Conservation (phyloP, 2,797 vertebrate species). For the Discoglossus pictus region DNA sequence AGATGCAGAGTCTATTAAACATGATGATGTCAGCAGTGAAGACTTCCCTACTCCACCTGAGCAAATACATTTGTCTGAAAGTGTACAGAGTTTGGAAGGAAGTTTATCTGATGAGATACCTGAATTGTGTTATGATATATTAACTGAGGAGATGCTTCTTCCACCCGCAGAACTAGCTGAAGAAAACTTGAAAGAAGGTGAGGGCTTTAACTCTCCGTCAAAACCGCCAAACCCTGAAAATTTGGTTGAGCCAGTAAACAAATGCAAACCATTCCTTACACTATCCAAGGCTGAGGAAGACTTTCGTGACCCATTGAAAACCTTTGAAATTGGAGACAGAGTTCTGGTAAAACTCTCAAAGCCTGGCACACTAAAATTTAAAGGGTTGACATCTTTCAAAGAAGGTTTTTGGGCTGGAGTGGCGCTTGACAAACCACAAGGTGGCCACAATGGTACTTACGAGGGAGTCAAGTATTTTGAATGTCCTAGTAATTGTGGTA, state of each 20-base stretch:
- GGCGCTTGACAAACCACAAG: conserved; percentile 62
- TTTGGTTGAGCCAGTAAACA: conserved; percentile 3
- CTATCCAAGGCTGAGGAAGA: conserved; percentile 39
- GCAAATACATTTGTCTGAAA: conserved; percentile 39
- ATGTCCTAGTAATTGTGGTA: conserved; percentile 58
- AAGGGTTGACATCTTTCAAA: conserved; percentile 59
- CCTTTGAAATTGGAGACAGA: conserved; percentile 61
- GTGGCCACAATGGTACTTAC: conserved; percentile 61
- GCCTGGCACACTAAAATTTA: conserved; percentile 61
- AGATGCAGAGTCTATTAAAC: conserved; percentile 58
- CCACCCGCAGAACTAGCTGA: conserved; percentile 5
- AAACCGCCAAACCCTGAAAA: neutral
- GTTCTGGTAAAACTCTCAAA: conserved; percentile 63
- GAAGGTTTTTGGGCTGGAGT: conserved; percentile 65
- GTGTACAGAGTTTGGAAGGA: conserved; percentile 52
- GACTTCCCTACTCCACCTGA: conserved; percentile 65
- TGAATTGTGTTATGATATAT: conserved; percentile 50
- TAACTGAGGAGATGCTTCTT: conserved; percentile 43
- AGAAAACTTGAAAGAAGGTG: neutral
- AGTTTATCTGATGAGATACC: conserved; percentile 57
- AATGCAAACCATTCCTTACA: neutral
- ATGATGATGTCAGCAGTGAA: conserved; percentile 32
- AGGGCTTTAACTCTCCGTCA: neutral
- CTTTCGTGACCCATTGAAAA: conserved; percentile 52
- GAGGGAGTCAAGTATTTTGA: conserved; percentile 64